These are phyloP conservation scores for Microtus richardsoni DNA, from an alignment of 2,113 vertebrate species.

Conservation along the genomic window DNA sequence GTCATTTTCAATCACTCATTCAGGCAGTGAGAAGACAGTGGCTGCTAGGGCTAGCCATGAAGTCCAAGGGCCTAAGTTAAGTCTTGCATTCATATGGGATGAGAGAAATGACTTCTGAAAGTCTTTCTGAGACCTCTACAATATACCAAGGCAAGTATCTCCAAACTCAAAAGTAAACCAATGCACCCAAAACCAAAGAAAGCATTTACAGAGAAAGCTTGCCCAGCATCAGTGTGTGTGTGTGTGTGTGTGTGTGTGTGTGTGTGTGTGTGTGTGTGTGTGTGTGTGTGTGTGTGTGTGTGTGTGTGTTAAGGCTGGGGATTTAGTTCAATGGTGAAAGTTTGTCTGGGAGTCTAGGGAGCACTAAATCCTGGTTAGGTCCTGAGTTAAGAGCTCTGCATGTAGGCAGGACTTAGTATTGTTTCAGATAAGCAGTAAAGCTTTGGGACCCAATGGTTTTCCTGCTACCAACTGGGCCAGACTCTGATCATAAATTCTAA, in stretches of 20 bases:
- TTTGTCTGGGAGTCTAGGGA: neutral
- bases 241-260: neutral
- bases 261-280: no score
- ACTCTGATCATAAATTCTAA: constrained; percentile 14
- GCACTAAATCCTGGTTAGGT: neutral
- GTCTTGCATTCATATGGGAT: no score
- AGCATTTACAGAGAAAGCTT: neutral
- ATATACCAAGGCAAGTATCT: neutral
- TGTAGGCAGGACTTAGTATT: constrained; percentile 13
- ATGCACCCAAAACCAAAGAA: no score
- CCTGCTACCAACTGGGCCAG: neutral
- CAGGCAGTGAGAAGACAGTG: no score
- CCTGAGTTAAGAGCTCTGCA: neutral
- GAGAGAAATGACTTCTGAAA: neutral
- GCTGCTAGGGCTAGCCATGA: neutral
- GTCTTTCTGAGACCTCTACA: neutral
- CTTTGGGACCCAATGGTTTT: constrained; percentile 46
- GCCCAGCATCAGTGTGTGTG: neutral
- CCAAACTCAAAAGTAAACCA: neutral
- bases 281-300: no score
- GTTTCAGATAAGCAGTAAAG: constrained; percentile 63
- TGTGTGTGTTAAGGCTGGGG: neutral
- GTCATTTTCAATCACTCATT: constrained; percentile 82
- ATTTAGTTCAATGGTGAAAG: neutral
- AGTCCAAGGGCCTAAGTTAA: neutral